A percentile compares a stretch with the other conserved stretches of the same genome.
These are phyloP conservation scores for Baronia brevicornis DNA, from an alignment of 2,888 invertebrate species.

Conservation along the genomic window DNA sequence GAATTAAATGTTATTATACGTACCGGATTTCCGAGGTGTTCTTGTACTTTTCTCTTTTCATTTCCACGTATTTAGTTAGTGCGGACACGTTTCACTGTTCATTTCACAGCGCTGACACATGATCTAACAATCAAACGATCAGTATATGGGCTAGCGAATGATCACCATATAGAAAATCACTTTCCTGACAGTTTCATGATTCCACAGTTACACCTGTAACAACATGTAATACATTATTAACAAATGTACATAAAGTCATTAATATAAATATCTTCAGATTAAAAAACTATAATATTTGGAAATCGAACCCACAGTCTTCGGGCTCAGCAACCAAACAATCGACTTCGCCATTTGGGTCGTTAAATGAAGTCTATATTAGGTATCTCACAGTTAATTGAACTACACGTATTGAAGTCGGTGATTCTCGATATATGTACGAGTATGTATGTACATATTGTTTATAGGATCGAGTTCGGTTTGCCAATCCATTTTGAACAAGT, in stretches of 20 bases:
- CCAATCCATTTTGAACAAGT: too few relatives aligned
- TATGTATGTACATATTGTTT: too few relatives aligned
- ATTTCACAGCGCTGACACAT: conserved; percentile 42
- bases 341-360: too few relatives aligned
- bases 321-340: too few relatives aligned
- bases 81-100: conserved; percentile 44
- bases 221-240: conserved; percentile 1
- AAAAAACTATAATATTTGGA: too few relatives aligned
- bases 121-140: conserved; percentile 14
- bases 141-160: background rate
- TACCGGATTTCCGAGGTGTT: conserved; percentile 47
- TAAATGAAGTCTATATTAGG: too few relatives aligned
- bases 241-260: background rate
- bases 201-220: conserved; percentile 3
- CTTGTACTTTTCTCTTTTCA: conserved; percentile 75
- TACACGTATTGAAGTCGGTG: too few relatives aligned
- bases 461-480: too few relatives aligned
- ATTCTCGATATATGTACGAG: too few relatives aligned
- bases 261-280: too few relatives aligned
- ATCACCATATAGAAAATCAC: conserved; percentile 6
- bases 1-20: conserved; percentile 23
- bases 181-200: conserved; percentile 1
- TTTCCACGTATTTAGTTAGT: conserved; percentile 51
- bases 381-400: too few relatives aligned
- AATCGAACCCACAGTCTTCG: too few relatives aligned